Conservation (phyloP, 2,113 vertebrate genomes). For the Hepsetus odoe region DNA sequence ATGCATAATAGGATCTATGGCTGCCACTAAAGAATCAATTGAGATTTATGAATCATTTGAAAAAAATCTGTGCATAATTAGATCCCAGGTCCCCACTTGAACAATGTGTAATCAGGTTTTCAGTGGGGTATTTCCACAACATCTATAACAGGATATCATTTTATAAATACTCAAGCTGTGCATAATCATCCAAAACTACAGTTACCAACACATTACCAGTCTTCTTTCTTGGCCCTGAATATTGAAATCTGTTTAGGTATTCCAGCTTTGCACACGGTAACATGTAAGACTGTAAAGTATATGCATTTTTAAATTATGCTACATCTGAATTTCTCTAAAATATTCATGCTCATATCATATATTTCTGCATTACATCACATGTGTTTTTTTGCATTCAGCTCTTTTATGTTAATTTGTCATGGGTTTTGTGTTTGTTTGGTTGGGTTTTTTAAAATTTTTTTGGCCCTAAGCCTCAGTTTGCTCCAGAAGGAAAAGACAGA, state of each 20-base stretch:
- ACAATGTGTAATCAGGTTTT: neutral
- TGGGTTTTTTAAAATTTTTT: neutral
- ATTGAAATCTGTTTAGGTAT: neutral
- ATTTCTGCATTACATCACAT: neutral
- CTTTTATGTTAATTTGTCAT: neutral
- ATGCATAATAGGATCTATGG: neutral
- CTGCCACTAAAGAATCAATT: neutral
- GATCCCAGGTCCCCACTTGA: neutral
- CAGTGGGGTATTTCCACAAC: neutral
- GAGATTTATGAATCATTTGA: constrained; percentile 2
- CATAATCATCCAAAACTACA: neutral
- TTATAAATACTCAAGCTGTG: neutral
- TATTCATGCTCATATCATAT: neutral
- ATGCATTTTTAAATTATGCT: neutral
- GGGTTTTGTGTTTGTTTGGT: neutral
- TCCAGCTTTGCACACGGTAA: neutral
- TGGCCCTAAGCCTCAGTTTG: no score
- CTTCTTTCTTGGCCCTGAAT: neutral
- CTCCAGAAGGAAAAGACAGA: constrained; percentile 46
- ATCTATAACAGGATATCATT: neutral
- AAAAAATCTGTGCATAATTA: neutral
- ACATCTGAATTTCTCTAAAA: neutral
- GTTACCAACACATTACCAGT: no score
- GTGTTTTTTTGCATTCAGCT: neutral
- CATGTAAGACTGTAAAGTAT: neutral